Evolutionary conservation across 2,888 invertebrate species (phyloP), one percentile per base, ranked within the genome.

Genomic region (Leptogaster cylindrica): DNA sequence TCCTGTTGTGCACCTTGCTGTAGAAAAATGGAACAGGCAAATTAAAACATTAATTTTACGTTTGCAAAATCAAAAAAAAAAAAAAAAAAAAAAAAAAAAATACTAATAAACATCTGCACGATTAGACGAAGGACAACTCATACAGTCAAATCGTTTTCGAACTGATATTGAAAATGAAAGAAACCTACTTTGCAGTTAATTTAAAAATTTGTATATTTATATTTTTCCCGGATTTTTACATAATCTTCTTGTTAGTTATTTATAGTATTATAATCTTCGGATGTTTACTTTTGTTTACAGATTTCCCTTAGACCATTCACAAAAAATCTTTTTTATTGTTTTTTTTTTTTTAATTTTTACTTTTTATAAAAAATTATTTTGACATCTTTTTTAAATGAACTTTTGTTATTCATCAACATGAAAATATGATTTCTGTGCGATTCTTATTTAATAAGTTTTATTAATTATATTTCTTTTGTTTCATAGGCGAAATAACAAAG

Each of bases 1-100:
- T 55, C 4, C 36, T 66, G 39, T 50, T 67, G 10, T 63, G 65
- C 68, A 68, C 65, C 65, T 65, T 55, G 27, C 68, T 68, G 61
- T 61, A 33, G 41, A 63, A 20, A 20, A 50, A 28, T 44, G 46
- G 51, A 63, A 27, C 6, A 51, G 2, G 16, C 3, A 58, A 58
- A 36, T 10, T 2, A 31, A 8, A 7, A 31, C 31, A 7, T 6
- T 31, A 63, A 12, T 2, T 12, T 41, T 25, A 51, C 25, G 4
- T 51, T 23, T 18, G 10, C 25, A 27, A 51, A 14, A 51, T 10
- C 25, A 27, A 51, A 14, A 27, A 55, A 33, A 33, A 6, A 52
- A 28, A 3, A 4, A 10, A 51, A 46, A 1, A 46, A 14, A 2
- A 46, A 14, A 1, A 18, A 46, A 18, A 14, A 18, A 46, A 46